phyloP scores from a whole-genome alignment of 2,888 invertebrate genomes.

The Callimorpha dominula region DNA sequence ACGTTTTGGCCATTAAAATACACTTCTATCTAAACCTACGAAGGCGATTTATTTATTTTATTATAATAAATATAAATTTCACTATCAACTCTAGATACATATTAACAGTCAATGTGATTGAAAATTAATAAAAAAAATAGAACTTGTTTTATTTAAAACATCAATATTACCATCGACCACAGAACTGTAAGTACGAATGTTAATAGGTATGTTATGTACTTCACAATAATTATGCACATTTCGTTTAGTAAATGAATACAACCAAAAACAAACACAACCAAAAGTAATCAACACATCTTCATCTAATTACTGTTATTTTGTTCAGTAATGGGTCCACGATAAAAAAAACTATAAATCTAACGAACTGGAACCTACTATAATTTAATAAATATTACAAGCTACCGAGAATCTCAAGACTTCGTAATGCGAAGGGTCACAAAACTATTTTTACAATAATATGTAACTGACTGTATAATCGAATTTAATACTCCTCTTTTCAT shows the following conservation, averaged over 20 bases:
- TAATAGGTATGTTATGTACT: slow-evolving; percentile 10
- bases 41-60: slow-evolving; percentile 38
- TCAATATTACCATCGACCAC: slow-evolving; percentile 1
- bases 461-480: slow-evolving; percentile 30
- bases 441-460: slow-evolving; percentile 22
- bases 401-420: slow-evolving; percentile 13
- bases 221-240: slow-evolving; percentile 23
- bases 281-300: slow-evolving; percentile 12
- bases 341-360: neutral
- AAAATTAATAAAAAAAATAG: slow-evolving; percentile 1
- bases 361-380: slow-evolving; percentile 11
- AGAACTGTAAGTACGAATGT: neutral
- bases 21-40: slow-evolving; percentile 40
- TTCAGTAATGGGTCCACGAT: neutral
- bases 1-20: slow-evolving; percentile 15
- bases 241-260: slow-evolving; percentile 21
- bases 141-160: slow-evolving; percentile 4
- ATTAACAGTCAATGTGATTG: slow-evolving; percentile 15
- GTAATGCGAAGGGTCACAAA: neutral
- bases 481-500: slow-evolving; percentile 42
- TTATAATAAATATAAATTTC: slow-evolving; percentile 33
- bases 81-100: slow-evolving; percentile 20
- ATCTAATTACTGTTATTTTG: slow-evolving; percentile 11
- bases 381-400: slow-evolving; percentile 22
- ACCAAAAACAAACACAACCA: slow-evolving; percentile 32